These are phyloP conservation scores for Chascanopsetta lugubris DNA, from an alignment of 2,113 vertebrate species.

Conservation along the genomic window DNA sequence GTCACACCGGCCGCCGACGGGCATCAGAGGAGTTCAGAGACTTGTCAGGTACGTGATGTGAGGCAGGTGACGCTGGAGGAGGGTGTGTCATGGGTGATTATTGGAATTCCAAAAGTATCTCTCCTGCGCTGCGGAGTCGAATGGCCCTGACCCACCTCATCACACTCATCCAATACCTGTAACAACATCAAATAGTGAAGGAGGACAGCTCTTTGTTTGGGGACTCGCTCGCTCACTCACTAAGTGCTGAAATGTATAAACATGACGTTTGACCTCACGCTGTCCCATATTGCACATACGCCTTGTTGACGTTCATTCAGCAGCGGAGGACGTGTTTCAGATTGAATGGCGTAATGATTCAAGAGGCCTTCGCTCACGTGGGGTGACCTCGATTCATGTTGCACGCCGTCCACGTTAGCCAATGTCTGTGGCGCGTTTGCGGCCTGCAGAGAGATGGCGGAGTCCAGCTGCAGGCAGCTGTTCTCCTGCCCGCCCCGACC, in stretches of 20 bases:
- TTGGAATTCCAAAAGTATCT: constrained; percentile 7
- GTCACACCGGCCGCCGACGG: constrained; percentile 72
- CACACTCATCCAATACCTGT: neutral
- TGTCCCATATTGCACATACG: too few species aligned
- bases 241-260: neutral
- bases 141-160: constrained; percentile 4
- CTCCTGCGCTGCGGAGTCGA: constrained; percentile 1
- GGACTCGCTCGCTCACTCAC: neutral
- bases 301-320: neutral
- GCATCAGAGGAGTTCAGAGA: constrained; percentile 80
- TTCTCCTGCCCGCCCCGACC: constrained; percentile 10
- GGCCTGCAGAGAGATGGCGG: neutral
- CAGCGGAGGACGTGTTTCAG: constrained; percentile 8
- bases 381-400: constrained; percentile 2
- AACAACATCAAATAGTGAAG: neutral
- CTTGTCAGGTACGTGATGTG: constrained; percentile 64
- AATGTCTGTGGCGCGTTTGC: neutral
- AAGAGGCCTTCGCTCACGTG: constrained; percentile 7
- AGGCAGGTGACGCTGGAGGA: neutral
- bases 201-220: neutral
- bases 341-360: neutral
- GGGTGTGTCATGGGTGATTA: constrained; percentile 4
- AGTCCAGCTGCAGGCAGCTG: neutral
- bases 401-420: neutral
- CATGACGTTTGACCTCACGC: neutral